Evolutionary conservation across 2,113 vertebrate species (phyloP), one percentile per base, ranked within the genome.

Genomic region (Terrapene triunguis): DNA sequence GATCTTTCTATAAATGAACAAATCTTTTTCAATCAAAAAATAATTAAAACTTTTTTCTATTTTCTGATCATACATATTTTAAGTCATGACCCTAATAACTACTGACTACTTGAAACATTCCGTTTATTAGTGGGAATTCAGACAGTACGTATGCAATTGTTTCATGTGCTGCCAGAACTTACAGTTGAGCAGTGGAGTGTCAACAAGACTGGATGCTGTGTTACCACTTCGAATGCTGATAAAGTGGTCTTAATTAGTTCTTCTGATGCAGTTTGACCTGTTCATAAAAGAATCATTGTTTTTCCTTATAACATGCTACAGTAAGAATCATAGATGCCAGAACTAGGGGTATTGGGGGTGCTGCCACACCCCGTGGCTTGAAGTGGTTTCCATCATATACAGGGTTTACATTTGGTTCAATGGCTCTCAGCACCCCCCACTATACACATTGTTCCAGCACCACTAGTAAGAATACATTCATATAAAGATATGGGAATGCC

Each of bases 211-310:
- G 99, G 98, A 97, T 99, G 99, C 94, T 99, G 98, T 88, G 98
- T 98, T 95, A 99, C 92, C 83, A 99, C 98, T 98, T 99, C 99
- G 93, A 99, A 98, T 65, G 98, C 97, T 44, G 98, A 98, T 62
- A 99, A 97, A 4, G 98, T 98, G 89, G 98, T 98, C 97, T 98
- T 99, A 92, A 99, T 99, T 84, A 99, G 97, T 89, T 99, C 99
- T 96, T 99, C 99, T 12, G 98, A 98, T 72, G 98, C 98, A 84
- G 96, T 84, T 91, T 97, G 97, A 53, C 99, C 99, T 99, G 97
- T 93, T 86, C 89, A 89, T 51, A 96, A 83, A 97, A 93, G 65
- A 90, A 91, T 57, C 48, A 92, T 72, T 32, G 42, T 2, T 76
- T 53, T 87, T 82, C 12, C 91, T 89, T 44, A 80, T 53, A 88